A percentile compares a stretch with the other conserved stretches of the same genome.
These are phyloP conservation scores for Nasonia giraulti DNA, from an alignment of 1,140 invertebrate genomes.

Conservation along the genomic window DNA sequence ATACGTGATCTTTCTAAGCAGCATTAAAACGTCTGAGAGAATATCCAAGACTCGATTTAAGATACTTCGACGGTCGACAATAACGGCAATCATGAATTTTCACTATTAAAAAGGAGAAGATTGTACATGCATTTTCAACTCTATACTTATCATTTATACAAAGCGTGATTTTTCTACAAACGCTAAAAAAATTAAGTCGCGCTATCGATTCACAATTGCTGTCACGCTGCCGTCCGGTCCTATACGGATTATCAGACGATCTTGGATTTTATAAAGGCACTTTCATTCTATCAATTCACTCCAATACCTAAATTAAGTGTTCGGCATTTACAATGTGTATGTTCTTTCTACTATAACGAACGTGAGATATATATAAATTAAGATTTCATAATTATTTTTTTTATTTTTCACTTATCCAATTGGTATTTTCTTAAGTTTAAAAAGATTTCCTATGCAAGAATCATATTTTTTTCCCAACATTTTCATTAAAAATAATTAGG, in stretches of 20 bases:
- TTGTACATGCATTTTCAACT: neutral
- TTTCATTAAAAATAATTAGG: constrained; percentile 47
- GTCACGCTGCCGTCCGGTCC: neutral
- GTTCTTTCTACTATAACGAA: neutral
- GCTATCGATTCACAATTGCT: constrained; percentile 41
- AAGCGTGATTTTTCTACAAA: neutral
- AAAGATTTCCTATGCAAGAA: constrained; percentile 15
- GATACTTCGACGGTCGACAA: constrained; percentile 47
- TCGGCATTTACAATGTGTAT: constrained; percentile 31
- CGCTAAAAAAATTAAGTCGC: constrained; percentile 33
- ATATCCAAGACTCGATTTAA: constrained; percentile 46
- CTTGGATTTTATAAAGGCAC: constrained; percentile 66
- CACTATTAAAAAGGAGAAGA: neutral
- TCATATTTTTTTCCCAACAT: constrained; percentile 36
- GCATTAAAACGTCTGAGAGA: constrained; percentile 52
- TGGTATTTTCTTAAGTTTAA: constrained; percentile 37
- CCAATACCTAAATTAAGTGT: constrained; percentile 42
- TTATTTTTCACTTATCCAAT: constrained; percentile 10
- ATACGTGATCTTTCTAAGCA: constrained; percentile 45
- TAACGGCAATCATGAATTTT: constrained; percentile 44
- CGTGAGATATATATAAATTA: constrained; percentile 29
- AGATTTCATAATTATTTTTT: constrained; percentile 20
- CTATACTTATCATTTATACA: constrained; percentile 27
- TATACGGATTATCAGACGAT: constrained; percentile 53
- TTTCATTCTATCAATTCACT: constrained; percentile 63